Percentiles rank a stretch among this genome's conserved stretches.
Conservation (phyloP, 1,140 invertebrate species). For the Acyrthosiphon pisum region DNA sequence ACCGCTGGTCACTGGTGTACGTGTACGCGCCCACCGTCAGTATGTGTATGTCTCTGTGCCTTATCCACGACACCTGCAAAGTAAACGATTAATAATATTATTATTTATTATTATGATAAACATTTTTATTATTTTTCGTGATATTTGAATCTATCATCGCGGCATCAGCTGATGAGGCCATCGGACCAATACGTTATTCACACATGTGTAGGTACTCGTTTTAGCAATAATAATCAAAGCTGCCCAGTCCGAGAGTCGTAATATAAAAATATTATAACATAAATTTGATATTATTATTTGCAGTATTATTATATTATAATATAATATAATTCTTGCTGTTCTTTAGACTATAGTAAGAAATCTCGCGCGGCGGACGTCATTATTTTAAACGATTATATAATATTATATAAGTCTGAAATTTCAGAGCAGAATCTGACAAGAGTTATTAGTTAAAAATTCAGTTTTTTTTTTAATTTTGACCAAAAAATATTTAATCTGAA, state of each 20-base stretch:
- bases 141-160: not conserved
- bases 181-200: not conserved
- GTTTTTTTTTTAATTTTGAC: not conserved
- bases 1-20: constrained; percentile 88
- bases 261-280: not conserved
- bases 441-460: constrained; percentile 9
- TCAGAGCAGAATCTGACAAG: not conserved
- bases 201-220: not conserved
- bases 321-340: not conserved
- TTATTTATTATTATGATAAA: not conserved
- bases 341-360: not conserved
- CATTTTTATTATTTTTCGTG: not conserved
- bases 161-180: not conserved
- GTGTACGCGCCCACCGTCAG: constrained; percentile 87
- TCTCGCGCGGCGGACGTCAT: not conserved
- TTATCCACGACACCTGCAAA: constrained; percentile 80
- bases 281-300: not conserved
- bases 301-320: not conserved
- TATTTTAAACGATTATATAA: not conserved
- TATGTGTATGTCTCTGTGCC: constrained; percentile 87
- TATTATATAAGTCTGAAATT: not conserved
- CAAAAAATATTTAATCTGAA: not conserved
- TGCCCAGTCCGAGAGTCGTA: not conserved
- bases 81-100: constrained; percentile 50
- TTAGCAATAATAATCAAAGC: not conserved